Base-by-base conservation (phyloP, 1,140 invertebrate species). In the Bombus huntii region DNA sequence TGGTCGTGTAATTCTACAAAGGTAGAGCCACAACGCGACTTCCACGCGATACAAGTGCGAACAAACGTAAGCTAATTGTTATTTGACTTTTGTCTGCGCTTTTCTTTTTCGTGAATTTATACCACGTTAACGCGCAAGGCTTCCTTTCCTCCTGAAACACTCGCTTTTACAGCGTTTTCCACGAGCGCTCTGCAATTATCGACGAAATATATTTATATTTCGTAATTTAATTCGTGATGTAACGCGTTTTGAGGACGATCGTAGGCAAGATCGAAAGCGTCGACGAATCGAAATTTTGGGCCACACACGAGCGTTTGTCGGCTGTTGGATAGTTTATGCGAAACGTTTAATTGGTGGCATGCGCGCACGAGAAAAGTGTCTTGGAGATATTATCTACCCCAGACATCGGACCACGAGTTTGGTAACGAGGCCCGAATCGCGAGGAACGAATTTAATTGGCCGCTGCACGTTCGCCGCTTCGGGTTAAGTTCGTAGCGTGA, bases 401-500 rank as follows among this genome's bases (percentile, higher is more conserved):
- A 81, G 83, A 81, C 77, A 59, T 84, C 53, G 62, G 13, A 4
- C 44, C 13, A 15, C 28, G 39, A 44, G 42, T 81, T 59, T 31
- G 59, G 78, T 81, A 68, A 74, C 83, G 57, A 85, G 78, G 73
- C 44, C 22, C n/a, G 44, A 66, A 66, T 81, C 66, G 70, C 42
- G 76, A 74, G 76, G 28, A 73, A 74, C 57, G 70, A 66, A 44
- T 85, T 74, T 85, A 73, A 81, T 74, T 85, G 59, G 39, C 39
- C 66, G 47, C 65, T 31, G 10, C 74, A 2, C 25, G 70, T 82
- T 65, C 57, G 1, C 18, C 44, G 37, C 22, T 57, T 75, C 22
- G 34, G 28, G 22, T 57, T 70, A 71, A 83, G 22, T 62, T 78
- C 53, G 65, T 28, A 77, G 25, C 15, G 42, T 10, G 59, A 28